These are phyloP conservation scores for Creontiades dilutus DNA, from an alignment of 2,888 invertebrate species.

Conservation along the genomic window DNA sequence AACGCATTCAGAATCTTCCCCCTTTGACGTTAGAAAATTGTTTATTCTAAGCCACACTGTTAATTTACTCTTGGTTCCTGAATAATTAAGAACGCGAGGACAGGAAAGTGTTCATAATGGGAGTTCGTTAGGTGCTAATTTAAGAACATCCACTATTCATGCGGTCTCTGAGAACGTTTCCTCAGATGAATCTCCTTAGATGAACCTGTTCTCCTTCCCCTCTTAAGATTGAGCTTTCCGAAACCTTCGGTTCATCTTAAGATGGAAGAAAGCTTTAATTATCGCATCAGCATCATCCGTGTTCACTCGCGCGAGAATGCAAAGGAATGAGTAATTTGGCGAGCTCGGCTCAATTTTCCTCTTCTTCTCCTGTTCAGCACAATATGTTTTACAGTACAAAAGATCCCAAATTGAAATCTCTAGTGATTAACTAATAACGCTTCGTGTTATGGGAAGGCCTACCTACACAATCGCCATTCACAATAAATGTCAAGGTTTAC, in stretches of 20 bases:
- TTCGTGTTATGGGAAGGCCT: too few species aligned
- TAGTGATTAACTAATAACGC: not conserved
- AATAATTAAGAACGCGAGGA: conserved; percentile 51
- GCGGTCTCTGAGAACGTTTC: conserved; percentile 24
- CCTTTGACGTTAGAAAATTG: not conserved
- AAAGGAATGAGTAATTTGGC: conserved; percentile 49
- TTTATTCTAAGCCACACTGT: conserved; percentile 34
- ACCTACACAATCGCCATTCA: too few species aligned
- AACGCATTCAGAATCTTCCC: not conserved
- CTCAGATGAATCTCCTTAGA: conserved; percentile 5
- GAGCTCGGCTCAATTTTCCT: conserved; percentile 11
- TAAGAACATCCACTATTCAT: conserved; percentile 63
- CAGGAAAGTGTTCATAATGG: conserved; percentile 66
- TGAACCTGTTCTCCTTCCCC: conserved; percentile 43
- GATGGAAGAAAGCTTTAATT: conserved; percentile 67
- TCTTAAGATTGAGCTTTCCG: conserved; percentile 62
- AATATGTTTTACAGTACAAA: not conserved
- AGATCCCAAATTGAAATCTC: not conserved
- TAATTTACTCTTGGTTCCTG: not conserved
- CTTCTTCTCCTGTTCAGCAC: not conserved
- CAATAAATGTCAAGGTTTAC: too few species aligned
- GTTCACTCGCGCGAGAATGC: not conserved
- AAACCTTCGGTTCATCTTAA: not conserved
- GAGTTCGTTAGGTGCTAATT: conserved; percentile 68
- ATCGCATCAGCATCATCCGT: conserved; percentile 40